A percentile compares a stretch with the other conserved stretches of the same genome.
Evolutionary conservation across 2,888 invertebrate species (phyloP).

Genomic region (Xanthia togata): DNA sequence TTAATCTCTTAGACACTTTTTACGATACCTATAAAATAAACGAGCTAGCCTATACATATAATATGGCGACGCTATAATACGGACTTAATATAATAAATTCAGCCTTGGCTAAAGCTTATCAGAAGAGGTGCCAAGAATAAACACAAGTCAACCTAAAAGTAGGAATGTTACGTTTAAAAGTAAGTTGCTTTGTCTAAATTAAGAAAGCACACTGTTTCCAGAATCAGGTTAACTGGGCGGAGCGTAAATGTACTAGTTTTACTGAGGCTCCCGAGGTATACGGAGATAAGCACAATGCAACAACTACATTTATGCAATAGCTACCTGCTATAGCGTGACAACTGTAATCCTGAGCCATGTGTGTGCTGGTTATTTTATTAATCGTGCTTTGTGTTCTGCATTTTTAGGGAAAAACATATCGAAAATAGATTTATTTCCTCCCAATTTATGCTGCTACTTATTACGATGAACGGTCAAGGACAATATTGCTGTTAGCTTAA

Average conservation of each 20-base stretch:
- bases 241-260: not conserved
- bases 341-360: not conserved
- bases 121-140: conserved; percentile 47
- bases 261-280: conserved; percentile 17
- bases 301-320: conserved; percentile 45
- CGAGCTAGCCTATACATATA: conserved; percentile 12
- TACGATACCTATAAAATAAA: conserved; percentile 36
- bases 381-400: not conserved
- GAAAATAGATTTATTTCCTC: not conserved
- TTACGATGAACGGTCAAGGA: not conserved
- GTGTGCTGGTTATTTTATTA: not conserved
- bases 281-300: conserved; percentile 13
- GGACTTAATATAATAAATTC: conserved; percentile 43
- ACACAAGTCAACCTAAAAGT: conserved; percentile 22
- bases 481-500: not conserved
- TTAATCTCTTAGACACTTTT: conserved; percentile 37
- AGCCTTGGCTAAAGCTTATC: conserved; percentile 47
- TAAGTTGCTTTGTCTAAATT: conserved; percentile 27
- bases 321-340: conserved; percentile 24
- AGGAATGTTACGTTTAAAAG: conserved; percentile 12
- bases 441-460: not conserved
- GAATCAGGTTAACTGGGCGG: conserved; percentile 11
- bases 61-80: conserved; percentile 22
- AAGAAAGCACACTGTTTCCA: conserved; percentile 19
- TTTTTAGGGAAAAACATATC: not conserved